Conservation (phyloP, 2,888 invertebrate genomes). For the Idaea aversata region DNA sequence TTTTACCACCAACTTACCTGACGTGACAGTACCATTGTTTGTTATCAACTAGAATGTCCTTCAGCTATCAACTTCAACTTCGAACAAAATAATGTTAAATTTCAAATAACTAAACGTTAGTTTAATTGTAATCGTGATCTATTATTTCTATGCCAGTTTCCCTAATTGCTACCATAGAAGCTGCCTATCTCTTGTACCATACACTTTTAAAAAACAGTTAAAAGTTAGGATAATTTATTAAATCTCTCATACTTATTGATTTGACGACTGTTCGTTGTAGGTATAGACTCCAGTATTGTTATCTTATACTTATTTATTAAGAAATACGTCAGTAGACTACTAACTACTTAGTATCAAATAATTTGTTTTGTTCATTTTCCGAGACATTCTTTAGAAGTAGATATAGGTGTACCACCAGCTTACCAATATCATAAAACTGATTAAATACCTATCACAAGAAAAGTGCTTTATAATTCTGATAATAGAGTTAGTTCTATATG, state of each 20-base stretch:
- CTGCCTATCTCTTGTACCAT: too few species aligned
- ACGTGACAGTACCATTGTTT: not conserved
- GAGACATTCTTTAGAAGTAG: not conserved
- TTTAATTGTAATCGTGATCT: not conserved
- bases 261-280: too few species aligned
- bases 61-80: not conserved
- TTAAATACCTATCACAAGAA: not conserved
- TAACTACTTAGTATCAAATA: too few species aligned
- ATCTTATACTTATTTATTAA: too few species aligned
- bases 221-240: too few species aligned
- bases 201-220: too few species aligned
- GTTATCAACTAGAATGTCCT: not conserved
- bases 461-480: conserved; percentile 8
- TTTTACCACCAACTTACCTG: conserved; percentile 23
- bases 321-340: too few species aligned
- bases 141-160: not conserved
- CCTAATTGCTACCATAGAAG: too few species aligned
- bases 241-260: too few species aligned
- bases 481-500: conserved; percentile 3
- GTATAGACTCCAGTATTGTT: too few species aligned
- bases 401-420: not conserved
- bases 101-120: not conserved
- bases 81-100: not conserved
- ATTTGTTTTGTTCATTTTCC: not conserved
- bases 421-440: not conserved